Percentiles rank a stretch among this genome's conserved stretches.
Conservation (phyloP, 2,113 vertebrate genomes). For the Gobio gobio region DNA sequence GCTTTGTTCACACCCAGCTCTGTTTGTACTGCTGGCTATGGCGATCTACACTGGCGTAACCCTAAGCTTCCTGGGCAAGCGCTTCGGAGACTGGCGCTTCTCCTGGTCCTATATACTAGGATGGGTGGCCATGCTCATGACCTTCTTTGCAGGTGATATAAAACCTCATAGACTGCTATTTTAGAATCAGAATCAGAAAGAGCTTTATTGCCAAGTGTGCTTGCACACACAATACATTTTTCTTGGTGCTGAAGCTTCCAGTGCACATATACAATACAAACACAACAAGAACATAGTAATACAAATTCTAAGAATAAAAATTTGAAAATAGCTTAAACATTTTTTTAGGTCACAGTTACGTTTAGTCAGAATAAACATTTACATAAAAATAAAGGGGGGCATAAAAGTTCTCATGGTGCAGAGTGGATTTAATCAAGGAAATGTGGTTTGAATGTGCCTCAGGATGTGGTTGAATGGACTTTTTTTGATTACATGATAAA, state of each 20-base stretch:
- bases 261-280: too few species aligned
- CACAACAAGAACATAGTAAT: too few species aligned
- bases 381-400: too few species aligned
- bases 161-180: neutral
- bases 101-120: slow-evolving; percentile 90
- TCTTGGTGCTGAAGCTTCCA: too few species aligned
- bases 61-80: slow-evolving; percentile 83
- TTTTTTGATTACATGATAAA: neutral
- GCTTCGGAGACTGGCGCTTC: slow-evolving; percentile 88
- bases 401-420: neutral
- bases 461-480: neutral
- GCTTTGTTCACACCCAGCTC: slow-evolving; percentile 64
- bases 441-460: too few species aligned
- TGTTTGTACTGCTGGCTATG: slow-evolving; percentile 83
- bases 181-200: too few species aligned
- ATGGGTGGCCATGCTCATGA: slow-evolving; percentile 88
- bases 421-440: neutral
- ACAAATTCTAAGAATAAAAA: too few species aligned
- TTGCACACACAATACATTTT: too few species aligned
- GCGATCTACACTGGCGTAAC: slow-evolving; percentile 87
- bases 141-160: slow-evolving; percentile 84
- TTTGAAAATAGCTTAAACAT: too few species aligned
- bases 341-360: too few species aligned
- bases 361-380: too few species aligned
- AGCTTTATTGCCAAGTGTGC: too few species aligned